Base-by-base conservation (phyloP, 2,113 vertebrate species). In the Heliornis fulica region DNA sequence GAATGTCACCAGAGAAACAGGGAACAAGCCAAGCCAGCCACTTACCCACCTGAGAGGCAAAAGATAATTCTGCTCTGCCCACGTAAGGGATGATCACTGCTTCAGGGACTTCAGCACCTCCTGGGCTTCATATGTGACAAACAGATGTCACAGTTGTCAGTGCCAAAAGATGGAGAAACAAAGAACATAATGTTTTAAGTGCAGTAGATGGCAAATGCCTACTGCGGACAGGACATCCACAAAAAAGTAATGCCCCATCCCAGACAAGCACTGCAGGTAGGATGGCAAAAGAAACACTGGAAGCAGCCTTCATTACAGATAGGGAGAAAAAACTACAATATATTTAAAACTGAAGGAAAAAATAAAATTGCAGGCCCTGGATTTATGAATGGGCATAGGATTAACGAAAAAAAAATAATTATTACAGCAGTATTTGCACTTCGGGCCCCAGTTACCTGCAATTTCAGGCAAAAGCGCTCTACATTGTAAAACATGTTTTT, bases 141-240 rank as follows among this genome's bases (percentile, higher is more conserved):
- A 36, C 87, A 96, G 87, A 91, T 96, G 93, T 46, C 95, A 87
- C 83, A 66, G 68, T 59, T 83, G 60, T n/a, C 38, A 23, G 36
- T 70, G 95, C 87, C 93, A 95, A 71, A 79, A 92, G 66, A 74
- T 0, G 0, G 40, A 31, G 57, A n/a, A n/a, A n/a, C 66, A 80
- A 83, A 81, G 83, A 90, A 82, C 78, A 84, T 74, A 93, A 83
- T 8, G 3, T 51, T 53, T 94, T 25, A 89, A 61, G 63, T 23
- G 46, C 25, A 6, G 15, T 72, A 53, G 68, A 91, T 32, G 32
- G 86, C 28, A 83, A 95, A 72, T 53, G 53, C 45, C 65, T 69
- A 40, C n/a, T 53, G 50, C 25, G 38, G 76, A 63, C 51, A 61
- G 28, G 34, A 77, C 1, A 5, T 40, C 19, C 2, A 1, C 59